phyloP scores from a whole-genome alignment of 2,888 invertebrate genomes.

The Drosophila emarginata region DNA sequence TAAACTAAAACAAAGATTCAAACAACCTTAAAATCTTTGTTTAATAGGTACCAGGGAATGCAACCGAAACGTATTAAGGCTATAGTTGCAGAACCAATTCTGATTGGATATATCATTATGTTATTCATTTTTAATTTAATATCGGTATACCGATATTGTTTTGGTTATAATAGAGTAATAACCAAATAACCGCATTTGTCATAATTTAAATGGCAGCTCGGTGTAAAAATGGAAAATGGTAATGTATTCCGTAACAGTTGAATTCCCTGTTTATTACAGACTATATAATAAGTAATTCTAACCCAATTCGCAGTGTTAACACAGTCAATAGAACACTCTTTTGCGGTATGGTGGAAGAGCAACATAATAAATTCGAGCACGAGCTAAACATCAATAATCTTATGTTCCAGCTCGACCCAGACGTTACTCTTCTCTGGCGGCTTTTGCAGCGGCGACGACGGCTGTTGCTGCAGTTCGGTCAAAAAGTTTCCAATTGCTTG shows the following conservation, averaged over 20 bases:
- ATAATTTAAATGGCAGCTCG: not conserved
- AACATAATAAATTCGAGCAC: not conserved
- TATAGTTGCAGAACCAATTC: not conserved
- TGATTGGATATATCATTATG: not conserved
- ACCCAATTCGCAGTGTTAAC: constrained; percentile 63
- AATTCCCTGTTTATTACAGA: not conserved
- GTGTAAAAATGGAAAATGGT: not conserved
- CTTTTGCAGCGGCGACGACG: constrained; percentile 79
- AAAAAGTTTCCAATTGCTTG: constrained; percentile 80
- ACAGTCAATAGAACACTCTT: constrained; percentile 73
- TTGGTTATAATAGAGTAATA: not conserved
- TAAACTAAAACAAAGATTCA: constrained; percentile 20
- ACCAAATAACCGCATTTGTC: not conserved
- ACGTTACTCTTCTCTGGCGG: constrained; percentile 81
- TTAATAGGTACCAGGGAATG: not conserved
- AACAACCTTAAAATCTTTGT: not conserved
- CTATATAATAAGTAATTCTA: constrained; percentile 44
- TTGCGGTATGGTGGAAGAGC: constrained; percentile 19
- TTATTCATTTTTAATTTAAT: not conserved
- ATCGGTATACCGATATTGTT: not conserved
- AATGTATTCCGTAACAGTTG: not conserved
- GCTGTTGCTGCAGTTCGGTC: constrained; percentile 77
- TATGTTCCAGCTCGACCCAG: constrained; percentile 79
- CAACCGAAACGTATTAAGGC: not conserved
- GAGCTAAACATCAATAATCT: constrained; percentile 68